These are phyloP conservation scores for Trichogramma dendrolimi DNA, from an alignment of 2,888 invertebrate genomes.

Conservation along the genomic window DNA sequence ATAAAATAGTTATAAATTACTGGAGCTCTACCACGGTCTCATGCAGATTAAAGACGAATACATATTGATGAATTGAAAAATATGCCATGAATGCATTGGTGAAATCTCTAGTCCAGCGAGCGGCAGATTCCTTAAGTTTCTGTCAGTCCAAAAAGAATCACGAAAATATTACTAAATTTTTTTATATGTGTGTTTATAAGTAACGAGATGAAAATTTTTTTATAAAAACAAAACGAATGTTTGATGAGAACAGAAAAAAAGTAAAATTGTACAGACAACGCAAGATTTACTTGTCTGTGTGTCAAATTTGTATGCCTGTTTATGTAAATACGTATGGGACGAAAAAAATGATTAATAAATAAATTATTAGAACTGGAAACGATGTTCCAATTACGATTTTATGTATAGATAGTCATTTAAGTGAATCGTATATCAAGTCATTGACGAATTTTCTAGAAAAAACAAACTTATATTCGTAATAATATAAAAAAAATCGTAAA, in stretches of 20 bases:
- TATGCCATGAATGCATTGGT: constrained; percentile 45
- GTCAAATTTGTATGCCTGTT: background rate
- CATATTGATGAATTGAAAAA: background rate
- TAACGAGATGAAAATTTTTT: background rate
- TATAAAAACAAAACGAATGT: too few relatives aligned
- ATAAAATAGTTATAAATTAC: constrained; percentile 9
- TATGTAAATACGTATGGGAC: background rate
- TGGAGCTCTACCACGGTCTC: constrained; percentile 15
- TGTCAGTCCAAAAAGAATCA: constrained; percentile 46
- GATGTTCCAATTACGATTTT: constrained; percentile 24
- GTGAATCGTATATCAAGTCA: constrained; percentile 19
- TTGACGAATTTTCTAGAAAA: constrained; percentile 17
- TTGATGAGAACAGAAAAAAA: too few relatives aligned
- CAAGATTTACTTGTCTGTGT: too few relatives aligned
- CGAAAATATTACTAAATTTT: constrained; percentile 26
- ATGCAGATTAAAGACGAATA: constrained; percentile 13
- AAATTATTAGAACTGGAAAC: constrained; percentile 1
- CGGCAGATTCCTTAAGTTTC: constrained; percentile 43
- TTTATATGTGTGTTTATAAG: constrained; percentile 8
- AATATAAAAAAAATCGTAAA: constrained; percentile 18
- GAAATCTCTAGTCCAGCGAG: constrained; percentile 53
- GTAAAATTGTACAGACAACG: too few relatives aligned
- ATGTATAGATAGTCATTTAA: constrained; percentile 15
- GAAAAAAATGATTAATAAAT: background rate
- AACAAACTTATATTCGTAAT: constrained; percentile 25